phyloP scores from a whole-genome alignment of 2,113 vertebrate genomes.

The Xiphophorus hellerii region DNA sequence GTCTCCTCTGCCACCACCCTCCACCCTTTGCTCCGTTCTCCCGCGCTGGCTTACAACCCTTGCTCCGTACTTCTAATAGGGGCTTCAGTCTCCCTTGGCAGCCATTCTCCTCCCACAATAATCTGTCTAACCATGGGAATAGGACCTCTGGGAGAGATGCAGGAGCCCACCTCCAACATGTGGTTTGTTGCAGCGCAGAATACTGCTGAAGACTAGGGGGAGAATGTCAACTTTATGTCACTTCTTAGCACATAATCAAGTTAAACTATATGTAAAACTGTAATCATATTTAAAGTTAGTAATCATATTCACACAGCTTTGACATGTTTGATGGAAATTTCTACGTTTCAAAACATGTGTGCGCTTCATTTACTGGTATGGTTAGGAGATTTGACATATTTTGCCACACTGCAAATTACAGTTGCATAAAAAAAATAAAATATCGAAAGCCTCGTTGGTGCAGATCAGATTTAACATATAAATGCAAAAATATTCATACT shows the following conservation, averaged over 20 bases:
- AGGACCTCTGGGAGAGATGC: slow-evolving; percentile 50
- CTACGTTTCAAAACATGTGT: slow-evolving; percentile 10
- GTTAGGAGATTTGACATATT: slow-evolving; percentile 21
- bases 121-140: slow-evolving; percentile 76
- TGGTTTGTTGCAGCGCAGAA: slow-evolving; percentile 48
- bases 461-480: slow-evolving; percentile 25
- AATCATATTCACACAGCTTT: slow-evolving; percentile 5
- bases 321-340: slow-evolving; percentile 12
- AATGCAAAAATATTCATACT: neutral
- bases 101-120: slow-evolving; percentile 77
- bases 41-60: slow-evolving; percentile 60
- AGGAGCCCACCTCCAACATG: slow-evolving; percentile 72
- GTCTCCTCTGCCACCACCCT: slow-evolving; percentile 66
- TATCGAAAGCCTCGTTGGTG: slow-evolving; percentile 3
- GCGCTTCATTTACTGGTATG: neutral
- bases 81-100: slow-evolving; percentile 68
- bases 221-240: slow-evolving; percentile 64
- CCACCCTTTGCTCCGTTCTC: slow-evolving; percentile 58
- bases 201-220: slow-evolving; percentile 32
- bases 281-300: slow-evolving; percentile 22
- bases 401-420: slow-evolving; percentile 10
- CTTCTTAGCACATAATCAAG: slow-evolving; percentile 14
- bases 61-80: slow-evolving; percentile 70
- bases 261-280: slow-evolving; percentile 16
- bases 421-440: slow-evolving; percentile 6